Base-by-base conservation (phyloP, 2,113 vertebrate species). In the Piaya cayana region DNA sequence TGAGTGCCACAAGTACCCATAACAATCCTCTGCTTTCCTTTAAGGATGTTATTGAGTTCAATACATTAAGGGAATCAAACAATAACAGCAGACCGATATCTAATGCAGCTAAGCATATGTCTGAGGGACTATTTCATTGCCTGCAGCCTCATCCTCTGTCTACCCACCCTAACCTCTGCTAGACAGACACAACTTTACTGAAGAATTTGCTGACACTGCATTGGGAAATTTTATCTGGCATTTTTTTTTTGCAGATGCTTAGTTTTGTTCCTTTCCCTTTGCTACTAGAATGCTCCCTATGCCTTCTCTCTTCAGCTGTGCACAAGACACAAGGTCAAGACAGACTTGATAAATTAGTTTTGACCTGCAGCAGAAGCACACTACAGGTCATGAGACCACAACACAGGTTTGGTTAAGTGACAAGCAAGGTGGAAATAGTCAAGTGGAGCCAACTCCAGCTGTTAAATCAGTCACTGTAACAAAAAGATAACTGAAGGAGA, bases 1-100 rank as follows among this genome's bases (percentile, higher is more conserved):
- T 2, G 0, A 36, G 21, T 8, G 10, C 43, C 39, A 19, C 0
- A 1, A 64, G 36, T 45, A 26, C n/a, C 50, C 43, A 15, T 1
- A n/a, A 32, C 22, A 12, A 18, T 13, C 19, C 9, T 71, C n/a
- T 56, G 39, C 30, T 69, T 59, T 45, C 30, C 37, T 80, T 23
- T 16, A 55, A 56, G 30, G 49, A 26, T 47, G 20, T 81, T 9
- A 11, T 10, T 5, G 30, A 39, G 29, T n/a, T 26, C 6, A 19
- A 47, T 20, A n/a, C n/a, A 8, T 0, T 3, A 34, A 22, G 21
- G 53, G 42, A 43, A 53, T 3, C 6, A 4, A 34, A 9, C 18
- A 30, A 37, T 1, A 65, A 20, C 15, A 45, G 53, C 69, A 50
- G 71, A 50, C 4, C 4, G 4, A 3, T 2, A 25, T 14, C 47